A percentile compares a stretch with the other conserved stretches of the same genome.
phyloP scores from a whole-genome alignment of 2,797 vertebrate genomes.

The Labroides dimidiatus region DNA sequence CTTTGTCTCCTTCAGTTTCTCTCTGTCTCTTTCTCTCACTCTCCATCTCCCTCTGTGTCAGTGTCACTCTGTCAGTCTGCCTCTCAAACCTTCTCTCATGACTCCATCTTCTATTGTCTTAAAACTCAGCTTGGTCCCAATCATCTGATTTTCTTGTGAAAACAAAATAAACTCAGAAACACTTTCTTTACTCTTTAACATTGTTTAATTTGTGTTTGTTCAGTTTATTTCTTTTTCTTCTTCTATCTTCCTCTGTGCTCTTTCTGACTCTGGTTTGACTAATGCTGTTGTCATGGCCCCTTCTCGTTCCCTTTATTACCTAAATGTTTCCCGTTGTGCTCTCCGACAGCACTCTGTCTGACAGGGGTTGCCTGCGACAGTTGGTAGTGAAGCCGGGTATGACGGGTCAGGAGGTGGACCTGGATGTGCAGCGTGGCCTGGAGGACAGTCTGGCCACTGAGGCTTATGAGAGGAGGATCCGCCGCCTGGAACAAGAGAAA shows the following conservation, averaged over 20 bases:
- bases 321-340: neutral
- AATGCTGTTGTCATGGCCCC: neutral
- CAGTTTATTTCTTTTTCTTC: neutral
- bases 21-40: constrained; percentile 11
- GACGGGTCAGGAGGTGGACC: constrained; percentile 81
- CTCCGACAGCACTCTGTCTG: constrained; percentile 90
- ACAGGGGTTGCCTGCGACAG: constrained; percentile 89
- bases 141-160: constrained; percentile 15
- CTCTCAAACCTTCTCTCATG: constrained; percentile 25
- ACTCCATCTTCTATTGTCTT: constrained; percentile 53
- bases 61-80: constrained; percentile 7
- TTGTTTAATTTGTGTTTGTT: too few species aligned
- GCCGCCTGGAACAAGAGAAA: constrained; percentile 96
- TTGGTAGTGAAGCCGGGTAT: constrained; percentile 74
- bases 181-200: too few species aligned
- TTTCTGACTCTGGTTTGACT: neutral
- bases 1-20: neutral
- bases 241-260: neutral
- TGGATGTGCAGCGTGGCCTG: constrained; percentile 89
- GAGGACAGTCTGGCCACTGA: constrained; percentile 96
- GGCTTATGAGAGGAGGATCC: constrained; percentile 97
- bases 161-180: too few species aligned
- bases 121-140: constrained; percentile 28
- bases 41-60: neutral
- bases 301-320: neutral